These are phyloP conservation scores for Callionymus lyra DNA, from an alignment of 2,113 vertebrate genomes.

Conservation along the genomic window DNA sequence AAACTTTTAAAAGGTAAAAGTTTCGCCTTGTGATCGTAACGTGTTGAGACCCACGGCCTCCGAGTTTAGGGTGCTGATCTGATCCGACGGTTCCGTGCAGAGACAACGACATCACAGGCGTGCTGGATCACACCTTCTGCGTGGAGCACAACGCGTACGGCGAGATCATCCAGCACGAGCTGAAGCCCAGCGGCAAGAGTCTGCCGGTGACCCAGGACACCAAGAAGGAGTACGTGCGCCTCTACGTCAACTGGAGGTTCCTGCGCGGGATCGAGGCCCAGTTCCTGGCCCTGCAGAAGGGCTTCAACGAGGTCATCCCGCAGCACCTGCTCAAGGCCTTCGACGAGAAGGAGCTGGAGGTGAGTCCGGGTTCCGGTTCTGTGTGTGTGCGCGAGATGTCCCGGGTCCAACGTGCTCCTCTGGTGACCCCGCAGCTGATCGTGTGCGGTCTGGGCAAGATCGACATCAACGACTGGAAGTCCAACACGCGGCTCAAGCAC, in stretches of 20 bases:
- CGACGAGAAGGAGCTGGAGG: constrained; percentile 98
- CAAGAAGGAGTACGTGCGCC: constrained; percentile 96
- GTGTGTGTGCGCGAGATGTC: too few relatives aligned
- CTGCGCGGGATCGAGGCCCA: constrained; percentile 96
- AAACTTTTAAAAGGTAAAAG: too few relatives aligned
- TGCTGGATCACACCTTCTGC: constrained; percentile 97
- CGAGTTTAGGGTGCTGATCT: not conserved
- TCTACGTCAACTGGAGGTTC: constrained; percentile 99
- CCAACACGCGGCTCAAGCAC: constrained; percentile 96
- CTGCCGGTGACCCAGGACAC: constrained; percentile 90
- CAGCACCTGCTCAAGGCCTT: constrained; percentile 97
- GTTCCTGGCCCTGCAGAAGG: constrained; percentile 96
- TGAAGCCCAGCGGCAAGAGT: constrained; percentile 97
- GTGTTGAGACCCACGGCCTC: too few relatives aligned
- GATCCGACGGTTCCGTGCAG: constrained; percentile 49
- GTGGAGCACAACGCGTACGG: constrained; percentile 97
- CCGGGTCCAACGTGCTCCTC: too few relatives aligned
- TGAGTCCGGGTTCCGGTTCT: constrained; percentile 25
- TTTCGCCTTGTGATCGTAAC: too few relatives aligned
- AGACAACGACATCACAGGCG: constrained; percentile 96
- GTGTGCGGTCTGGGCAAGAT: constrained; percentile 97
- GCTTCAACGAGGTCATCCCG: constrained; percentile 98
- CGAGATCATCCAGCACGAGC: constrained; percentile 96
- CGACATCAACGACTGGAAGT: constrained; percentile 96
- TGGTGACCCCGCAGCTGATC: constrained; percentile 68